phyloP scores from a whole-genome alignment of 2,113 vertebrate species.

The Channa maculata region DNA sequence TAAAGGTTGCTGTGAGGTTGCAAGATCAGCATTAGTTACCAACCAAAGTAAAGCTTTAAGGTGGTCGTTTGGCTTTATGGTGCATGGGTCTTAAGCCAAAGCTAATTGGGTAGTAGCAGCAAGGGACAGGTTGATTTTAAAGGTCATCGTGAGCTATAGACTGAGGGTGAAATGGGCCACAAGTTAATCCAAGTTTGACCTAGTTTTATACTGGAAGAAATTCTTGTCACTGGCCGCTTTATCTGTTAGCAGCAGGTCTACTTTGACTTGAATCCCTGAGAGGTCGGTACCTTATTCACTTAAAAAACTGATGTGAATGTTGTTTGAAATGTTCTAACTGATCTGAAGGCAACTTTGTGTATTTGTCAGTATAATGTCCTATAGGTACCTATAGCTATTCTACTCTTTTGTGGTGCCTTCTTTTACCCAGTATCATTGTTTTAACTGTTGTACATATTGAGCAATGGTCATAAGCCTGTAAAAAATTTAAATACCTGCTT shows the following conservation, averaged over 20 bases:
- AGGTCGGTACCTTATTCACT: too few relatives aligned
- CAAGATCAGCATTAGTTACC: constrained; percentile 44
- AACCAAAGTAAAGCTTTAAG: constrained; percentile 44
- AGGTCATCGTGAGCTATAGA: constrained; percentile 57
- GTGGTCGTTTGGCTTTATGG: constrained; percentile 46
- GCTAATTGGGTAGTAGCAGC: constrained; percentile 55
- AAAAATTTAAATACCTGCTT: too few relatives aligned
- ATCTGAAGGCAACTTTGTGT: too few relatives aligned
- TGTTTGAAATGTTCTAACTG: too few relatives aligned
- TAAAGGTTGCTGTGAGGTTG: constrained; percentile 16
- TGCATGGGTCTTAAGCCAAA: constrained; percentile 62
- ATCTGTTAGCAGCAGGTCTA: background rate
- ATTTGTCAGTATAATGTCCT: too few relatives aligned
- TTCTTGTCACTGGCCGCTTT: constrained; percentile 15
- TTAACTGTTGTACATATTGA: too few relatives aligned
- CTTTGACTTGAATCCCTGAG: background rate
- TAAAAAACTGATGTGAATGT: too few relatives aligned
- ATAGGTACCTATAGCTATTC: too few relatives aligned
- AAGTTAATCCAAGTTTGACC: constrained; percentile 69
- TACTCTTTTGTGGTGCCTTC: too few relatives aligned
- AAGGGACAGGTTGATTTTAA: constrained; percentile 48
- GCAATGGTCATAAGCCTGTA: too few relatives aligned
- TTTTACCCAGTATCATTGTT: too few relatives aligned
- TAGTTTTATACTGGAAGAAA: constrained; percentile 45
- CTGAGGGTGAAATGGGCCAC: constrained; percentile 49